Conservation (phyloP, 2,888 invertebrate species). For the Argynnis bischoffii region DNA sequence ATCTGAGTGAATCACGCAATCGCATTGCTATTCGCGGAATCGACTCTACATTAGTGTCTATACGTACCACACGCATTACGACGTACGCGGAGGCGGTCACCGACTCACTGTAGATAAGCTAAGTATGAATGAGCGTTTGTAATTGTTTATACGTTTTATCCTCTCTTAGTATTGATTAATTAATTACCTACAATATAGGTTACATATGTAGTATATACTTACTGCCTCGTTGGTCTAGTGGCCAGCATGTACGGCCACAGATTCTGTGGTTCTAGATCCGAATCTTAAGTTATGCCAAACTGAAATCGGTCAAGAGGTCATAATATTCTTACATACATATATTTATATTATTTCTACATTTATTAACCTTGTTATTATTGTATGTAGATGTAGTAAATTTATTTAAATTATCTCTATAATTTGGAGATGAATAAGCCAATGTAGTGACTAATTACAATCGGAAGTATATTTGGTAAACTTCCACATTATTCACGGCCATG, state of each 20-base stretch:
- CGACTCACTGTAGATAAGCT: constrained; percentile 57
- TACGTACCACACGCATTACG: constrained; percentile 44
- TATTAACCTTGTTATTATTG: neutral
- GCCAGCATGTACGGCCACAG: too few species aligned
- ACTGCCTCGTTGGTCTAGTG: too few species aligned
- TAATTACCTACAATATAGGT: too few species aligned
- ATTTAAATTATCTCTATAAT: neutral
- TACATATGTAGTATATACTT: too few species aligned
- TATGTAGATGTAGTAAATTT: neutral
- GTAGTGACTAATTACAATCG: neutral
- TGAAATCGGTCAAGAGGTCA: too few species aligned
- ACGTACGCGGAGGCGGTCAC: constrained; percentile 55
- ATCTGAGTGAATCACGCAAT: constrained; percentile 57
- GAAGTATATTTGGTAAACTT: constrained; percentile 23
- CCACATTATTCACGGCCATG: constrained; percentile 19
- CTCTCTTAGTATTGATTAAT: too few species aligned
- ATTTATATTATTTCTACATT: neutral
- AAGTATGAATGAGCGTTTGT: constrained; percentile 4
- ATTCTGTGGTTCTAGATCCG: too few species aligned
- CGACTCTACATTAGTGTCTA: constrained; percentile 31
- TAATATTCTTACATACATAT: too few species aligned
- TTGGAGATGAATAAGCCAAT: neutral
- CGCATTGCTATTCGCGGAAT: constrained; percentile 57
- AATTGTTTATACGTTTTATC: neutral
- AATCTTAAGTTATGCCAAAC: too few species aligned